These are phyloP conservation scores for Clarias gariepinus DNA, from an alignment of 2,113 vertebrate species.

Conservation along the genomic window DNA sequence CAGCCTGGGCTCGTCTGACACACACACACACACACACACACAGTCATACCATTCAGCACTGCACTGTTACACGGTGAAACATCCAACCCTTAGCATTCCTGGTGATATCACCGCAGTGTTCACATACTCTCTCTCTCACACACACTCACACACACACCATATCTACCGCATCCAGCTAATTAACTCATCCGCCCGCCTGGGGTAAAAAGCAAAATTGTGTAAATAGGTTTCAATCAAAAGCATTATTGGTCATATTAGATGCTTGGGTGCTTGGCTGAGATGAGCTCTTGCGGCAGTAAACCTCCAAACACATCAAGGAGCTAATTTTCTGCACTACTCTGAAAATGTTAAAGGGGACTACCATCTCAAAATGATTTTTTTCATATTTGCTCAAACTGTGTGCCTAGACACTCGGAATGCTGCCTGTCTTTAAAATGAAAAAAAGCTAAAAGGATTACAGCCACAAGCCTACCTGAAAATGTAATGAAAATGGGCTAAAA, in stretches of 20 bases:
- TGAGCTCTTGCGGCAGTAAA: constrained; percentile 35
- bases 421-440: neutral
- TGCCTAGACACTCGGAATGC: neutral
- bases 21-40: constrained; percentile 25
- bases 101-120: neutral
- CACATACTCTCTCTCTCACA: neutral
- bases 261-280: constrained; percentile 32
- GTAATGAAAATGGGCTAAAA: neutral
- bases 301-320: constrained; percentile 11
- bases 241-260: constrained; percentile 50
- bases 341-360: constrained; percentile 6
- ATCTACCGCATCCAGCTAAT: constrained; percentile 44
- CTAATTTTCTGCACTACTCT: neutral
- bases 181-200: constrained; percentile 43
- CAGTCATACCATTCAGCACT: constrained; percentile 42
- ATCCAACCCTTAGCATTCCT: constrained; percentile 4
- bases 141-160: constrained; percentile 16
- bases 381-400: neutral
- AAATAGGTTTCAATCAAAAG: constrained; percentile 54
- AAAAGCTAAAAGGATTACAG: neutral
- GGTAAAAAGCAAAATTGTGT: constrained; percentile 39
- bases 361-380: neutral
- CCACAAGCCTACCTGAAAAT: neutral
- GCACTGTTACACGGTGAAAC: constrained; percentile 36
- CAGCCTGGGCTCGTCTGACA: neutral